Evolutionary conservation across 2,888 invertebrate species (phyloP), one percentile per base, ranked within the genome.

Genomic region (Eledona agricola): DNA sequence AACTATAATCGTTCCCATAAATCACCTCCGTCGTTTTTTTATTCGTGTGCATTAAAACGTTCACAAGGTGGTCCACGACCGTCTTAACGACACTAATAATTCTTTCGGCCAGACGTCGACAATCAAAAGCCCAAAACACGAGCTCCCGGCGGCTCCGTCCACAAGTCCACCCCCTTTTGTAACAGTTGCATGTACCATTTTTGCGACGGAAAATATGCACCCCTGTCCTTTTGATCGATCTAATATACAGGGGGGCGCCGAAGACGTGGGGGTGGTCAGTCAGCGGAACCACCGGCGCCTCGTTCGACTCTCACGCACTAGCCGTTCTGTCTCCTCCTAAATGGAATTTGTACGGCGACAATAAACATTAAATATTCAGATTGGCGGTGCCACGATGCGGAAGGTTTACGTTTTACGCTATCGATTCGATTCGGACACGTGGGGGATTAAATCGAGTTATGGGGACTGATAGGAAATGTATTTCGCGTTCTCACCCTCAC

Each of bases 211-310:
- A 50, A 51, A 55, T 55, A 55, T 55, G 55, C 55, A 55, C 55
- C 55, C 55, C 26, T 53, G 58, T 56, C 56, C 55, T 45, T 40
- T 54, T 63, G n/a, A 63, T 63, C 54, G 63, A 63, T 63, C 60
- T 57, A 61, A 61, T 59, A 57, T 53, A 58, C 57, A 61, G 58
- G 62, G 55, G 56, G 52, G 51, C 47, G 45, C 49, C 50, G 23
- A 56, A 57, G 54, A 53, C 56, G 61, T 63, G 63, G 64, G 66
- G 66, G 66, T 66, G 66, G 66, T 66, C 66, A 66, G 64, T 60
- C 60, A 63, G 57, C 53, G 66, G 66, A 66, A 64, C 66, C 58
- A 45, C 52, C 40, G 50, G 50, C 50, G 50, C 50, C 50, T 50
- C 28, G 28, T 20, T 29, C 10, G 19, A 22, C 49, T 31, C 29